Base-by-base conservation (phyloP, 37 sponge, comb jelly and placozoan genomes). In the Aphrocallistes beatrix region DNA sequence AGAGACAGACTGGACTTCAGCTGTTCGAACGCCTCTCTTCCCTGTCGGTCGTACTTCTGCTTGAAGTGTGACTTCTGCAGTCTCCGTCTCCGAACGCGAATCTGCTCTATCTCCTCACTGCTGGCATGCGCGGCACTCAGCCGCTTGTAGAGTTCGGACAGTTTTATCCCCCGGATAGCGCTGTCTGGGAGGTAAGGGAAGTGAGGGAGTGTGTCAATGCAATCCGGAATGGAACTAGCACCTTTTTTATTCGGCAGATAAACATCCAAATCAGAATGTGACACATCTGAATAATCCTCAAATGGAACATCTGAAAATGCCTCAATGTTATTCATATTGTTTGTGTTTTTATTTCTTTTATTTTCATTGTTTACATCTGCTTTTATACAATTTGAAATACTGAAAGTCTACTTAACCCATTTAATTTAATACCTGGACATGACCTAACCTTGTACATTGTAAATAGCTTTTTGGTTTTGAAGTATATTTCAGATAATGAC, bases 1-100 rank as follows among this genome's bases (percentile, higher is more conserved):
- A 6, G 28, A 19, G 17, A 19, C 3, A 60, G 75, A 6, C 75
- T 60, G 1, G 8, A 6, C n/a, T 60, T 30, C 75, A 60, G 75
- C 10, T 60, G 28, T 1, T 13, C 28, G 21, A 60, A 60, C n/a
- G 75, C 75, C 3, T 6, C 34, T 13, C 75, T 60, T 30, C 75
- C 75, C 34, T 28, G 10, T 13, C n/a, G 10, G n/a, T 60, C 75
- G 75, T 60, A 60, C 21, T 60, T 60, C 75, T 60, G 75, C n/a
- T 60, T 60, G 34, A 60, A 60, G 34, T 60, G 75, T 60, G 75
- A 60, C 34, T 60, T 60, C 75, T 60, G 75, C 34, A 60, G 34
- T 60, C 21, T 60, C 25, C 75, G 75, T 60, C 75, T 60, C 75
- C 34, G 75, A 3, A 60, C 34, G 28, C 75, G 10, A 6, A 60